Percentiles rank a stretch among this genome's conserved stretches.
Conservation (phyloP, 2,113 vertebrate genomes). For the Geothlypis trichas region DNA sequence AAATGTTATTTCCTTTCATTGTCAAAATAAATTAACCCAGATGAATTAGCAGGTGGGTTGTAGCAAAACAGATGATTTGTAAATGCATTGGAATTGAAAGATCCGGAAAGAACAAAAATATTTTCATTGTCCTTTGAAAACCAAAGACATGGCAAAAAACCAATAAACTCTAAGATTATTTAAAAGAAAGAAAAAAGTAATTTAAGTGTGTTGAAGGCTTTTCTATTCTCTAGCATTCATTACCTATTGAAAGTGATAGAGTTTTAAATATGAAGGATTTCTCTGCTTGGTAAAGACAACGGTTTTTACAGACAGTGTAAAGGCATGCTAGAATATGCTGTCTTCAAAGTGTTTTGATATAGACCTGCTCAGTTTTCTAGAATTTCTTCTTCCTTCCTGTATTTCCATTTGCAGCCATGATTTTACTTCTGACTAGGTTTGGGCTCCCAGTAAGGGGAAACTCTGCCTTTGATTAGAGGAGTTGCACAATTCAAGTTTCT, state of each 20-base stretch:
- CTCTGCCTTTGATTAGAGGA: neutral
- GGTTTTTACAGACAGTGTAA: neutral
- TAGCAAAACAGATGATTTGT: neutral
- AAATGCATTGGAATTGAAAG: neutral
- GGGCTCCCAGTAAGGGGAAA: fast-evolving
- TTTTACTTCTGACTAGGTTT: neutral
- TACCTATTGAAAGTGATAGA: neutral
- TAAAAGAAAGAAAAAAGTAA: neutral
- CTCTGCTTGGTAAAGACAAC: neutral
- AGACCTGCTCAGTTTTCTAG: neutral
- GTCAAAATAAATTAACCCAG: neutral
- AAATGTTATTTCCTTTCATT: neutral
- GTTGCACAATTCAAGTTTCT: neutral
- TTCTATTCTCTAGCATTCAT: neutral
- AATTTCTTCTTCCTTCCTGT: neutral
- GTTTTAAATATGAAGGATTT: neutral
- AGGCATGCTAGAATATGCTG: neutral
- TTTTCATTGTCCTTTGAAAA: neutral
- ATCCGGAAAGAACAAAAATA: neutral
- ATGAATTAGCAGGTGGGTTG: neutral
- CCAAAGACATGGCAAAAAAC: neutral
- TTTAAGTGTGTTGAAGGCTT: neutral
- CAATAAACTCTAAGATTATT: neutral
- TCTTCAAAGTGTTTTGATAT: neutral
- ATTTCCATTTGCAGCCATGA: neutral